These are phyloP conservation scores for Avahi laniger DNA, from an alignment of 2,797 vertebrate genomes.

Conservation along the genomic window DNA sequence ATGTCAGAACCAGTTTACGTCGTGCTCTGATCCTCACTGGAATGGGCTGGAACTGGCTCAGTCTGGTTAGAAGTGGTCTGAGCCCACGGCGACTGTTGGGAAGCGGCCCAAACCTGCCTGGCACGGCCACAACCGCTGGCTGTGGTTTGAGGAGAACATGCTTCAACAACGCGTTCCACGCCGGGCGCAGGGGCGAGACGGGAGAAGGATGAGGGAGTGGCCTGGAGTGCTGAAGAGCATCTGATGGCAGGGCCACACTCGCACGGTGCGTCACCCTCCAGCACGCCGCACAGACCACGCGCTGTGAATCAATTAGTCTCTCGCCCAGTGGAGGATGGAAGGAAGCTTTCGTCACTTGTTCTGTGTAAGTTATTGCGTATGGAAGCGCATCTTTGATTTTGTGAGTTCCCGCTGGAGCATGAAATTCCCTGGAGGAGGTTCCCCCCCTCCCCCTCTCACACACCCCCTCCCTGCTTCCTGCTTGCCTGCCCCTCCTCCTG, in stretches of 20 bases:
- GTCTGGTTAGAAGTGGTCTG: background rate
- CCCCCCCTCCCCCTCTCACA: background rate
- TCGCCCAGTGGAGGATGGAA: constrained; percentile 9
- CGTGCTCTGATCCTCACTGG: background rate
- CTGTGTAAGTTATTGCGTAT: constrained; percentile 46
- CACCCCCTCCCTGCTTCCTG: background rate
- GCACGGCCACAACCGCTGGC: background rate
- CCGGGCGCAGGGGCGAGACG: background rate
- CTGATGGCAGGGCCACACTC: background rate
- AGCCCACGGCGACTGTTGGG: background rate
- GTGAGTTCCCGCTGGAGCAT: constrained; percentile 49
- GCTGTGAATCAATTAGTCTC: background rate
- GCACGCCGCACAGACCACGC: accelerated
- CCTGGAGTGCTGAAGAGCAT: background rate
- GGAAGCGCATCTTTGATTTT: constrained; percentile 60
- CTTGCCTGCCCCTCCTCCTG: background rate
- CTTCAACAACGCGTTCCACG: background rate
- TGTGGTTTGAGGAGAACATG: background rate
- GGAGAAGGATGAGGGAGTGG: background rate
- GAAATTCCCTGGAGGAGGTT: constrained; percentile 23
- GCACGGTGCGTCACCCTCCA: background rate
- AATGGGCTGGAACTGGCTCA: background rate
- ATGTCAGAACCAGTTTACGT: background rate
- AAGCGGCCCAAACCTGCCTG: background rate
- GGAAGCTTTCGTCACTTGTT: constrained; percentile 21